These are phyloP conservation scores for Paramisgurnus dabryanus DNA, from an alignment of 2,113 vertebrate genomes.

Conservation along the genomic window DNA sequence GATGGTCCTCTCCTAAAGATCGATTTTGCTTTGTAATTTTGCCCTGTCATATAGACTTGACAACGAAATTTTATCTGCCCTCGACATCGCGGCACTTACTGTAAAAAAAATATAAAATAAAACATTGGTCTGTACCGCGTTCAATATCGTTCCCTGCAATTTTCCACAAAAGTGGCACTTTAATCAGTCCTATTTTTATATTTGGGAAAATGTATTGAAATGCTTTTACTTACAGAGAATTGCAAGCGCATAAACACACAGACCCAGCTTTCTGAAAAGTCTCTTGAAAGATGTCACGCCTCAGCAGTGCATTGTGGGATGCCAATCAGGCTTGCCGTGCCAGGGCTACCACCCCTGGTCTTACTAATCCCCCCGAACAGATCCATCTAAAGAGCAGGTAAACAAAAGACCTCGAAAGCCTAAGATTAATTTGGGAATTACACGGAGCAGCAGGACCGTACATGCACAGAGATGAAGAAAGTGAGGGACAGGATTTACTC, in stretches of 20 bases:
- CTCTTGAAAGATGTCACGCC: conserved; percentile 40
- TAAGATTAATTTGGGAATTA: conserved; percentile 29
- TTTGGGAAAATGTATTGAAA: conserved; percentile 23
- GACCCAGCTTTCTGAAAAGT: conserved; percentile 17
- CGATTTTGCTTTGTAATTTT: conserved; percentile 20
- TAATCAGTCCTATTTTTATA: conserved; percentile 7
- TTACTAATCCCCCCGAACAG: conserved; percentile 27
- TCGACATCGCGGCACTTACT: neutral
- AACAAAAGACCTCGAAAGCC: conserved; percentile 25
- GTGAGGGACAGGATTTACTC: neutral
- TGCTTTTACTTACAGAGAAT: neutral
- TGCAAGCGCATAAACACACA: neutral
- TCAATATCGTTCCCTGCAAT: conserved; percentile 12
- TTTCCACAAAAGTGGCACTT: conserved; percentile 11
- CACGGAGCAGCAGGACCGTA: conserved; percentile 12
- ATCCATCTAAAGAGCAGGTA: conserved; percentile 32
- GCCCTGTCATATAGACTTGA: conserved; percentile 35
- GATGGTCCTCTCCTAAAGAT: conserved; percentile 17
- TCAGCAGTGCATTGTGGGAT: conserved; percentile 36
- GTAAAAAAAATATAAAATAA: neutral
- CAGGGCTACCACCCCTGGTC: conserved; percentile 32
- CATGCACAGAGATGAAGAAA: neutral
- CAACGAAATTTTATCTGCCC: conserved; percentile 38
- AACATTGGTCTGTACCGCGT: neutral
- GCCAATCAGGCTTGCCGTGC: conserved; percentile 34